Percentiles rank a stretch among this genome's conserved stretches.
Conservation (phyloP, 2,888 invertebrate genomes). For the Pogonocherus hispidulus region DNA sequence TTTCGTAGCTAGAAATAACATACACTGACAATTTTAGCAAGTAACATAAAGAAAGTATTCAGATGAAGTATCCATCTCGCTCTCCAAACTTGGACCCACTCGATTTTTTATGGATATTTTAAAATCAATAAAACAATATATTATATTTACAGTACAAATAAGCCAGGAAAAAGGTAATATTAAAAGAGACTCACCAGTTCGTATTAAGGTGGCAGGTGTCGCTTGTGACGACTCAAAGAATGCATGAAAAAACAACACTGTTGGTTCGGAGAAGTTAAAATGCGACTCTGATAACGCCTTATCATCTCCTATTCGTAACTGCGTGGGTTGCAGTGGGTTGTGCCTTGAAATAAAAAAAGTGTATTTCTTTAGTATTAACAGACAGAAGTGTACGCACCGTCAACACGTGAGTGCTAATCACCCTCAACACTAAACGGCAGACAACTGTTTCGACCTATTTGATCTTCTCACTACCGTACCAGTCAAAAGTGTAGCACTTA, state of each 20-base stretch:
- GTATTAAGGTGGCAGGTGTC: constrained; percentile 71
- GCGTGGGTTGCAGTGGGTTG: constrained; percentile 72
- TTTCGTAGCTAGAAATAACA: too few species aligned
- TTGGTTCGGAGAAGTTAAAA: constrained; percentile 73
- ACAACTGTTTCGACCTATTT: too few species aligned
- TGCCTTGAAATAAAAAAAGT: constrained; percentile 68
- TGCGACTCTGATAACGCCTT: constrained; percentile 72
- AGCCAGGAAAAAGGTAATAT: not conserved
- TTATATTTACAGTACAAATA: not conserved
- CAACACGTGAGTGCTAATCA: too few species aligned
- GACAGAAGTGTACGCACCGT: too few species aligned
- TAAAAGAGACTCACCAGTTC: constrained; percentile 69
- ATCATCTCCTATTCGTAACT: constrained; percentile 71
- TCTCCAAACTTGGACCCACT: not conserved
- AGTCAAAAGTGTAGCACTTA: too few species aligned
- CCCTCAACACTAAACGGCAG: too few species aligned
- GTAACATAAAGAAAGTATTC: too few species aligned
- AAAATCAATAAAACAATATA: too few species aligned
- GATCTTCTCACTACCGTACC: too few species aligned
- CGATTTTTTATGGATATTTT: too few species aligned
- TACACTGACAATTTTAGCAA: too few species aligned
- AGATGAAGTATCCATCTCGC: not conserved
- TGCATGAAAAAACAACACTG: constrained; percentile 75
- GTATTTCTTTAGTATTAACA: too few species aligned
- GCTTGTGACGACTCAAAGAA: constrained; percentile 75